phyloP scores from a whole-genome alignment of 1,140 invertebrate species.

The Brachionus rubens region DNA sequence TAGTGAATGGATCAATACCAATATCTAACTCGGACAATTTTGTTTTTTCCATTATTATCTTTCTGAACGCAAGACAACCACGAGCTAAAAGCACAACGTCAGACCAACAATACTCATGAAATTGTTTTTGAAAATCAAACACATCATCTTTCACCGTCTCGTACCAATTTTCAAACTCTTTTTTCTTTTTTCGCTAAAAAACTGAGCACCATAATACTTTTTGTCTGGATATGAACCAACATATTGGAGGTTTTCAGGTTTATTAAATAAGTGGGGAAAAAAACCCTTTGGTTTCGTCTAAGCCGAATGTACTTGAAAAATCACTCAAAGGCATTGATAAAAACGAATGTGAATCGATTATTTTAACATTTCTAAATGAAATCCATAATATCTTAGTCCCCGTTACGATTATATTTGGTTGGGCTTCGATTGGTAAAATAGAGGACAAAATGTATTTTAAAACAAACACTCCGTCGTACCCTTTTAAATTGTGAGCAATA shows the following conservation, averaged over 20 bases:
- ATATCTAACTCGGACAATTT: too few species aligned
- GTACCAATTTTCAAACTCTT: constrained; percentile 3
- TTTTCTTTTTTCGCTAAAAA: not conserved
- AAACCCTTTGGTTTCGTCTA: too few species aligned
- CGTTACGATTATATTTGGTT: not conserved
- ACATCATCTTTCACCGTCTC: constrained; percentile 29
- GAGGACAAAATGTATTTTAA: not conserved
- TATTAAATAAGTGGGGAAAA: too few species aligned
- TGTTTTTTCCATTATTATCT: too few species aligned
- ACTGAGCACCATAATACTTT: not conserved
- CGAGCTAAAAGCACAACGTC: too few species aligned
- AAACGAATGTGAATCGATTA: too few species aligned
- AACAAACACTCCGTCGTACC: constrained; percentile 36
- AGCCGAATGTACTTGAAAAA: too few species aligned
- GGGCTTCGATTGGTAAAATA: too few species aligned
- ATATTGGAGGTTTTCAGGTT: constrained; percentile 40
- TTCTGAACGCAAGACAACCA: too few species aligned
- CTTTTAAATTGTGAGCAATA: constrained; percentile 45
- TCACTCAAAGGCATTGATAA: too few species aligned
- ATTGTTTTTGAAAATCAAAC: constrained; percentile 36
- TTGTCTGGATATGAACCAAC: not conserved
- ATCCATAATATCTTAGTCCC: not conserved
- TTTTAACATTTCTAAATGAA: too few species aligned
- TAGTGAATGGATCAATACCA: too few species aligned
- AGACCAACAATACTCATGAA: not conserved